These are phyloP conservation scores for Trematomus bernacchii DNA, from an alignment of 2,797 vertebrate genomes.

Conservation along the genomic window DNA sequence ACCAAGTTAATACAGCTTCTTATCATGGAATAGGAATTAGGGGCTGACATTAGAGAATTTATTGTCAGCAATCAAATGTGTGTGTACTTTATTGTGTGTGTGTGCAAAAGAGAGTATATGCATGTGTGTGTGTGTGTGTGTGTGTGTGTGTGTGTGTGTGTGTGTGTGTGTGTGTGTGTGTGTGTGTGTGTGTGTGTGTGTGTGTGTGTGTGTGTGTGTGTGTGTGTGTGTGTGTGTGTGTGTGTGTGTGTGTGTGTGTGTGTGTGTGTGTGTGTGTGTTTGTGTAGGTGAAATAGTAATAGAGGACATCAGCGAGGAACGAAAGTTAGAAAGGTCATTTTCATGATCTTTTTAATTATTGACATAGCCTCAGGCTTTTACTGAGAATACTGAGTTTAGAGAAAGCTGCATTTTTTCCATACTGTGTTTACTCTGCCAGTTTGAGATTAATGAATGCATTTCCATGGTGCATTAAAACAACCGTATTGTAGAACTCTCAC, in stretches of 20 bases:
- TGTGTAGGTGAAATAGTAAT: constrained; percentile 15
- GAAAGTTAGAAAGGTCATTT: constrained; percentile 61
- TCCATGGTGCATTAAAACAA: constrained; percentile 55
- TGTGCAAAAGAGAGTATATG: no score
- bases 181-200: background rate
- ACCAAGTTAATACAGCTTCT: no score
- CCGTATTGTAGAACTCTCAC: constrained; percentile 36
- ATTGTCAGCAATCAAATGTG: constrained; percentile 14
- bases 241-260: background rate
- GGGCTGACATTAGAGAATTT: constrained; percentile 1
- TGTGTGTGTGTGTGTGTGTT: background rate
- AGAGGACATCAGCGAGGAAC: constrained; percentile 34
- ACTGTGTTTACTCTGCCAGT: constrained; percentile 46
- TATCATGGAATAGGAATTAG: no score
- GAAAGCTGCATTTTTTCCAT: constrained; percentile 50
- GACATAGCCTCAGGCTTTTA: constrained; percentile 52
- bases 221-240: background rate
- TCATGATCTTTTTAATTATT: constrained; percentile 66
- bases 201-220: background rate
- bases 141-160: background rate
- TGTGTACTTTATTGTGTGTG: background rate
- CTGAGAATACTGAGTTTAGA: constrained; percentile 42
- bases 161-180: background rate
- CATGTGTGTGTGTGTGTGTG: background rate
- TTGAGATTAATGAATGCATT: constrained; percentile 68